These are phyloP conservation scores for Sapayoa aenigma DNA, from an alignment of 2,113 vertebrate genomes.

Conservation along the genomic window DNA sequence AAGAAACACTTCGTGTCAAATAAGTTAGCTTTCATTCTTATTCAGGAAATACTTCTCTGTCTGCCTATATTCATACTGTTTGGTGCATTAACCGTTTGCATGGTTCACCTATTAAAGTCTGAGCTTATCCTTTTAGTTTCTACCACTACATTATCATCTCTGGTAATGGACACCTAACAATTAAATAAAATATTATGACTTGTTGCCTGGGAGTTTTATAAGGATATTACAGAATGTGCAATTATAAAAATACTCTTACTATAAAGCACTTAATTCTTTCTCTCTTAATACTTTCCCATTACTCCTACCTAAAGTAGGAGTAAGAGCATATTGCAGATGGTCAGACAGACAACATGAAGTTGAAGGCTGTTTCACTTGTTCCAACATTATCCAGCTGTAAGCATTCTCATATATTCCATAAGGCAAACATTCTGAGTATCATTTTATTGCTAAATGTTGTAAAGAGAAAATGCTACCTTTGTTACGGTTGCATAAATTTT, in stretches of 20 bases:
- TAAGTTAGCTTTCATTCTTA: not conserved
- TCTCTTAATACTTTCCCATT: not conserved
- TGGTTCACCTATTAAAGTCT: not conserved
- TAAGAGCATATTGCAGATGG: not conserved
- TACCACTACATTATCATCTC: not conserved
- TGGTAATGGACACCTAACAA: not conserved
- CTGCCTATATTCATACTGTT: not conserved
- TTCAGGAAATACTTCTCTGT: not conserved
- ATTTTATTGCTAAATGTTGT: not conserved
- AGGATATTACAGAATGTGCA: not conserved
- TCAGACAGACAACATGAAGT: not conserved
- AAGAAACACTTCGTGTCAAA: not conserved
- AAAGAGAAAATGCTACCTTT: not conserved
- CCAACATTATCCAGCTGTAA: not conserved
- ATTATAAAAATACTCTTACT: not conserved
- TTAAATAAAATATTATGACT: not conserved
- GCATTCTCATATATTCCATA: not conserved
- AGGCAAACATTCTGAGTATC: not conserved
- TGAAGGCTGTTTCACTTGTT: not conserved
- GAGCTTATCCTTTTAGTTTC: not conserved
- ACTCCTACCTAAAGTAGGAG: not conserved
- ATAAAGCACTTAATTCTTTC: not conserved
- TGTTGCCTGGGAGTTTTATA: not conserved
- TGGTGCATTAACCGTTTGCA: not conserved
- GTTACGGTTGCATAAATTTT: not conserved